A percentile compares a stretch with the other conserved stretches of the same genome.
These are phyloP conservation scores for Dysidea cf. avara DNA, from an alignment of 37 sponge, comb jelly and placozoan species.

Conservation along the genomic window DNA sequence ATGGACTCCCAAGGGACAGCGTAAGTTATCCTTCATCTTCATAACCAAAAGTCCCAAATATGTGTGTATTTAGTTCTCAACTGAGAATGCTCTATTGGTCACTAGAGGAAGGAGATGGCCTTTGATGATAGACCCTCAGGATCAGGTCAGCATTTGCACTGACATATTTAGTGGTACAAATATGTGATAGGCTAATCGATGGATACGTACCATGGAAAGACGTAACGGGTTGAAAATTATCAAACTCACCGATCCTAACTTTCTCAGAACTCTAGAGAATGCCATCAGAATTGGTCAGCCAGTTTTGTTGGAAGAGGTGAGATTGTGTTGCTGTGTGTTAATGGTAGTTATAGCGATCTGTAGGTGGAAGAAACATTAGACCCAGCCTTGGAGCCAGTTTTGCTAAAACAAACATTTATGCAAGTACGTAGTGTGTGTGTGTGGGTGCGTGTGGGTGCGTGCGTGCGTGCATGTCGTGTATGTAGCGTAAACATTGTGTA, in stretches of 20 bases:
- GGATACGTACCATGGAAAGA: conserved; percentile 88
- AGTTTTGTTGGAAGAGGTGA: conserved; percentile 92
- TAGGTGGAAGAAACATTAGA: conserved; percentile 93
- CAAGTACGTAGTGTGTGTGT: conserved; percentile 46
- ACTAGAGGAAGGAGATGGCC: conserved; percentile 97
- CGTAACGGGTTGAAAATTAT: conserved; percentile 96
- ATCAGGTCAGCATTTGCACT: conserved; percentile 60
- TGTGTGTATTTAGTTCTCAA: conserved; percentile 52
- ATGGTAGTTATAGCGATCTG: background rate
- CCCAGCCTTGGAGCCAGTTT: conserved; percentile 96
- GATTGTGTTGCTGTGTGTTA: background rate
- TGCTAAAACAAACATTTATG: conserved; percentile 95
- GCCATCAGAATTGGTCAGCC: conserved; percentile 97
- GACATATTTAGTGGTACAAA: background rate
- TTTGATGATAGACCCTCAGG: conserved; percentile 99
- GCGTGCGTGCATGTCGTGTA: too few relatives aligned
- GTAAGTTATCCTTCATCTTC: conserved; percentile 13
- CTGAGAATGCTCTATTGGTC: conserved; percentile 97
- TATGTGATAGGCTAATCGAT: conserved; percentile 80
- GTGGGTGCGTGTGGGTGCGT: too few relatives aligned
- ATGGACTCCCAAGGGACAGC: conserved; percentile 93
- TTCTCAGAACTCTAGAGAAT: conserved; percentile 97
- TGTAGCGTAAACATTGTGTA: too few relatives aligned
- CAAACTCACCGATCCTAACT: conserved; percentile 96
- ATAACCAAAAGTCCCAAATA: background rate